Conservation (phyloP, 1,140 invertebrate genomes). For the Lordiphosa collinella region DNA sequence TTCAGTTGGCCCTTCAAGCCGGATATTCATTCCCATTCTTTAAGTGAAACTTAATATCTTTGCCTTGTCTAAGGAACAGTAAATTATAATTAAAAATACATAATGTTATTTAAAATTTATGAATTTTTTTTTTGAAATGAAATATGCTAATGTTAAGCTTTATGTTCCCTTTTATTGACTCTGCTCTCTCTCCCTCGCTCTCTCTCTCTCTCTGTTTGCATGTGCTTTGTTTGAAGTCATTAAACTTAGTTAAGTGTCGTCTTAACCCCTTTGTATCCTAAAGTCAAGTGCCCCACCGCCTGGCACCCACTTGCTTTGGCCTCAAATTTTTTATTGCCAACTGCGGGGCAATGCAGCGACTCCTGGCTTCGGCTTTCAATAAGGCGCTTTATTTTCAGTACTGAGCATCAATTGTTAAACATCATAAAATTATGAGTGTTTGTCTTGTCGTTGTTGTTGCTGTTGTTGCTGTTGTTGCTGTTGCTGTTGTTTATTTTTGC, state of each 20-base stretch:
- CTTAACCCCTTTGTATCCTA: slow-evolving; percentile 34
- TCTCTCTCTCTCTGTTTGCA: neutral
- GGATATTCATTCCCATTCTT: too few relatives aligned
- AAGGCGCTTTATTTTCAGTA: slow-evolving; percentile 48
- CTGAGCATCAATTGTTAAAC: slow-evolving; percentile 66
- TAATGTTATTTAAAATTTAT: too few relatives aligned
- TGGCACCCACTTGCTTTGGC: neutral
- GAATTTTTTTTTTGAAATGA: too few relatives aligned
- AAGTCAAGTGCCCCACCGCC: neutral
- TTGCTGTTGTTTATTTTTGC: neutral
- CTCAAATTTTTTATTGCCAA: slow-evolving; percentile 66
- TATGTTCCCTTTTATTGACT: too few relatives aligned
- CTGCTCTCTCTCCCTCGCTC: too few relatives aligned
- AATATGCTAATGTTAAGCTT: too few relatives aligned
- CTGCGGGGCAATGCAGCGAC: slow-evolving; percentile 6
- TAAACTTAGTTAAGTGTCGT: slow-evolving; percentile 63
- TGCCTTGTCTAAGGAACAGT: too few relatives aligned
- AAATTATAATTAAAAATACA: too few relatives aligned
- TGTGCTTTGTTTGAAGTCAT: slow-evolving; percentile 29
- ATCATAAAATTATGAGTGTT: slow-evolving; percentile 56
- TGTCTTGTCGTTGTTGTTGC: neutral
- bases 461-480: too few relatives aligned
- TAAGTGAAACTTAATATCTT: too few relatives aligned
- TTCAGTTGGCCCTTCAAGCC: too few relatives aligned
- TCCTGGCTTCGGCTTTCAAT: slow-evolving; percentile 35